Evolutionary conservation across 2,888 invertebrate species (phyloP), one percentile per base, ranked within the genome.

Genomic region (Callyntrura guangdongensis): DNA sequence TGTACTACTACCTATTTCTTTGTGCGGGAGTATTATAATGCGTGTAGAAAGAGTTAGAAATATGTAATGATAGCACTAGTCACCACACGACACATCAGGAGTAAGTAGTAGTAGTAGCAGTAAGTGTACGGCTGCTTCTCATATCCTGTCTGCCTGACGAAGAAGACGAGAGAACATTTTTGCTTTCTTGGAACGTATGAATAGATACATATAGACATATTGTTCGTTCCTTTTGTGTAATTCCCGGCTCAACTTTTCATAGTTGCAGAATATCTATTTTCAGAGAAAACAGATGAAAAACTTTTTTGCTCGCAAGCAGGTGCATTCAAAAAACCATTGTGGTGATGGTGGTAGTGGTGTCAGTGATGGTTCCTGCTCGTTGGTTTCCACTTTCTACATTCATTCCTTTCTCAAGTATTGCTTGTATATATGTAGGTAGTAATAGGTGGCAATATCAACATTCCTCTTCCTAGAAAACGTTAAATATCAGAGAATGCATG

Each of bases 11-110:
- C n/a, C n/a, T 20, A 47, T 74, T n/a, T 47, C 36, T 36, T 49
- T 49, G 20, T 49, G 14, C n/a, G 74, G 12, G 49, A 45, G 4
- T 74, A n/a, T 53, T 61, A 36, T 36, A 36, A 36, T 22, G 81
- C 61, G 74, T 74, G 61, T 61, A 81, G 61, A 61, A 81, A 45
- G 61, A 17, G 59, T 81, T 53, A 61, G 59, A 59, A 74, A 72
- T 72, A 45, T 82, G 82, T 45, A 64, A 83, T 84, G 84, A 84
- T 69, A 84, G 27, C 69, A 69, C 69, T 69, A 84, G 69, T 84
- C 69, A 59, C 79, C 36, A 45, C 22, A 36, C 69, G 36, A 56
- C 36, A 45, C 22, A 36, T 2, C 45, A 74, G 53, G 53, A 53
- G 8, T 22, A 25, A n/a, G 20, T 25, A 25, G 67, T 0, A 64